Evolutionary conservation across 2,113 vertebrate species (phyloP), one percentile per base, ranked within the genome.

Genomic region (Odobenus rosmarus): DNA sequence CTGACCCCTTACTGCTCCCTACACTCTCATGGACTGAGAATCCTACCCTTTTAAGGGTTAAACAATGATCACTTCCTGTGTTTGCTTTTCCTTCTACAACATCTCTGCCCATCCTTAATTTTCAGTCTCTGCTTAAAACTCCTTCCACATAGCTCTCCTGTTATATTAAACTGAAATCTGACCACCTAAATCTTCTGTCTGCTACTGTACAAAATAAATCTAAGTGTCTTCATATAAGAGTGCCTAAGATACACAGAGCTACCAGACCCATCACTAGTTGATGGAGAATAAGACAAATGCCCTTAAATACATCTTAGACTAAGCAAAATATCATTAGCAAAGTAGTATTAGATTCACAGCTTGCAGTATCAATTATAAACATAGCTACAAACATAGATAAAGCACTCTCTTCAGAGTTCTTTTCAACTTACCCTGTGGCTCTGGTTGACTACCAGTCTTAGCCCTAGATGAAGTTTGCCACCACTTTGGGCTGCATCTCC

Each of bases 361-460:
- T 74, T 64, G 7, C 24, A 89, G 88, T 46, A 33, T 26, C 59
- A 94, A 36, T 79, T 69, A 71, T 71, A 77, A 90, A 46, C 11
- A 91, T 33, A 88, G 46, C 64, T 69, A 77, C 15, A 92, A 92
- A 69, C 13, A 13, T 3, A 49, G 36, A 71, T 82, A 67, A 28
- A 79, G 13, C 39, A 87, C 10, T 26, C 16, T 59, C 46, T 72
- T 88, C 81, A 90, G 82, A 86, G 86, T 31, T 88, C 49, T 57
- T 93, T 74, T 93, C 69, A 93, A 64, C 8, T 90, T 95, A 90
- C 55, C 21, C 36, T 59, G 36, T 28, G 15, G n/a, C 90, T 83
- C 18, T 26, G 26, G 1, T 51, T 82, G 77, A 64, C n/a, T 33
- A 64, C 76, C 18, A 26, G 74, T 92, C 46, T 90, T 91, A 62